phyloP scores from a whole-genome alignment of 2,113 vertebrate genomes.

The Macquaria australasica region DNA sequence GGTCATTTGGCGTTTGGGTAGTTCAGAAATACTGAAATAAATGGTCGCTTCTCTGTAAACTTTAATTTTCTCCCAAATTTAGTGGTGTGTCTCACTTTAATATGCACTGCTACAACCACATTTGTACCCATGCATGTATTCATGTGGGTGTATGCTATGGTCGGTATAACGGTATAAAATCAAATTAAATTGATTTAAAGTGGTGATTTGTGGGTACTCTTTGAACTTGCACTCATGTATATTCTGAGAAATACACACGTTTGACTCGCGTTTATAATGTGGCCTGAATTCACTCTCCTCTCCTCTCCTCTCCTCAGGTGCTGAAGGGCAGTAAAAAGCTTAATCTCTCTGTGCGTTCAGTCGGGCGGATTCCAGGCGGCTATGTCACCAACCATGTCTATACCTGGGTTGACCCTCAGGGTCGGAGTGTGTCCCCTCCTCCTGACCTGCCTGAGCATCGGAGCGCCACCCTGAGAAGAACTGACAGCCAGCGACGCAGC shows the following conservation, averaged over 20 bases:
- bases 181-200: not conserved
- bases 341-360: slow-evolving; percentile 90
- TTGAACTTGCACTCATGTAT: not conserved
- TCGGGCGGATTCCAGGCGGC: slow-evolving; percentile 94
- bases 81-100: slow-evolving; percentile 10
- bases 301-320: slow-evolving; percentile 81
- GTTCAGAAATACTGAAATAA: not conserved
- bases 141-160: slow-evolving; percentile 5
- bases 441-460: slow-evolving; percentile 87
- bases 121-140: slow-evolving; percentile 17
- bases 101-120: slow-evolving; percentile 1
- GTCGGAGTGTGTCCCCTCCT: slow-evolving; percentile 92
- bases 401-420: slow-evolving; percentile 97
- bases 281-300: not conserved
- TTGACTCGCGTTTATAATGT: not conserved
- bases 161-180: not conserved
- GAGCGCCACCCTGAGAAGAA: slow-evolving; percentile 83
- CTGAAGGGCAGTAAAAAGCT: slow-evolving; percentile 98
- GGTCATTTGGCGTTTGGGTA: slow-evolving; percentile 20
- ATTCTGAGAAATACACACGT: not conserved
- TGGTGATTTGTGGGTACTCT: slow-evolving; percentile 11
- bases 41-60: slow-evolving; percentile 24
- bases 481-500: slow-evolving; percentile 89
- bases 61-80: slow-evolving; percentile 16
- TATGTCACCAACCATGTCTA: slow-evolving; percentile 98